Conservation (phyloP, 2,797 vertebrate genomes). For the Pantherophis vulpinus region DNA sequence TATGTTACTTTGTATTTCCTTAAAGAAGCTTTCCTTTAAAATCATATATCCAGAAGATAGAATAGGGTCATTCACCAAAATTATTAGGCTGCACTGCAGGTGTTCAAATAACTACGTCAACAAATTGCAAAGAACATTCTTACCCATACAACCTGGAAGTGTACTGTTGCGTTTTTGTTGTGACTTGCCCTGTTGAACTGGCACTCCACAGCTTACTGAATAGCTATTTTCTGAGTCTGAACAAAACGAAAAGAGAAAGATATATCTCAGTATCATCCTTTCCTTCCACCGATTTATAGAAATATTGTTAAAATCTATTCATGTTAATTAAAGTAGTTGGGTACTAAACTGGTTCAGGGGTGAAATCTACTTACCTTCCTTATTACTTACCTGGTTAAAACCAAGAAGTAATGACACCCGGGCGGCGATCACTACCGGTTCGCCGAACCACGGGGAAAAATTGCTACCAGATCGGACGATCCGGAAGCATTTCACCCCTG, state of each 20-base stretch:
- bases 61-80: background rate
- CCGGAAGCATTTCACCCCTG: too few species aligned
- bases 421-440: too few species aligned
- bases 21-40: background rate
- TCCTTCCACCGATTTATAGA: background rate
- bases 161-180: conserved; percentile 76
- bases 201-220: conserved; percentile 86
- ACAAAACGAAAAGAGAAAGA: conserved; percentile 14
- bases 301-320: background rate
- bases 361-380: too few species aligned
- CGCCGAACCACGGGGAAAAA: too few species aligned
- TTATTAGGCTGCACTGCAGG: background rate
- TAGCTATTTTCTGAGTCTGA: conserved; percentile 93
- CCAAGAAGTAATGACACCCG: too few species aligned
- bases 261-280: background rate
- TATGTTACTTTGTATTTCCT: background rate
- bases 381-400: too few species aligned
- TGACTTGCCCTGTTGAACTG: conserved; percentile 76
- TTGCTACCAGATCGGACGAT: too few species aligned
- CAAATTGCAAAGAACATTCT: background rate
- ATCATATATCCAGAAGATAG: background rate
- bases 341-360: background rate
- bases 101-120: background rate
- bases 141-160: conserved; percentile 80
- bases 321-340: background rate